phyloP scores from a whole-genome alignment of 1,140 invertebrate genomes.

The Drosophila ogumai region DNA sequence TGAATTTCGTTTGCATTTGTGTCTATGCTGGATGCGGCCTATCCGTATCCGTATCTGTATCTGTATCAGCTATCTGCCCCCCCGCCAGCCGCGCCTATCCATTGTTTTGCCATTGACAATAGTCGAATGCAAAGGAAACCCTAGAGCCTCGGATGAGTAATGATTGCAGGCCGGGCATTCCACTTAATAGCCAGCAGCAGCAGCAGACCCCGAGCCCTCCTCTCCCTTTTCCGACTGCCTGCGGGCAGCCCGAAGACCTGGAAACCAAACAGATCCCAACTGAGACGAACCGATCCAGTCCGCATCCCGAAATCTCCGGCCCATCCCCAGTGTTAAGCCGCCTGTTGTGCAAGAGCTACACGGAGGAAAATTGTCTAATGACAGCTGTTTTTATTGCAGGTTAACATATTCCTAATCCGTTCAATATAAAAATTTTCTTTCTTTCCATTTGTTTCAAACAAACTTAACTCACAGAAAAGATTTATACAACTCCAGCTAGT shows the following conservation, averaged over 20 bases:
- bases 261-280: conserved; percentile 40
- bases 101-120: conserved; percentile 77
- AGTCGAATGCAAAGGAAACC: conserved; percentile 48
- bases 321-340: conserved; percentile 61
- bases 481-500: too few relatives aligned
- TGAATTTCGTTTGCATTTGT: conserved; percentile 35
- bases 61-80: conserved; percentile 23
- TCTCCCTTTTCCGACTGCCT: conserved; percentile 28
- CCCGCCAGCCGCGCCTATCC: conserved; percentile 35
- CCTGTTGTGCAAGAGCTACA: conserved; percentile 48
- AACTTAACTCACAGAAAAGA: too few relatives aligned
- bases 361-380: neutral
- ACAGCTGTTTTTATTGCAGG: neutral
- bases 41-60: conserved; percentile 23
- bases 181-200: conserved; percentile 69
- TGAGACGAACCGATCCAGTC: conserved; percentile 48
- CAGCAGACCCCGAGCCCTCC: conserved; percentile 25
- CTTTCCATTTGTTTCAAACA: too few relatives aligned
- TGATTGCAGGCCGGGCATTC: conserved; percentile 73
- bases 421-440: too few relatives aligned
- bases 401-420: neutral
- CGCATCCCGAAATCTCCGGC: conserved; percentile 15
- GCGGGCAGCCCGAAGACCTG: conserved; percentile 54
- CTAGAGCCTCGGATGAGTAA: conserved; percentile 74
- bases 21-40: conserved; percentile 26